These are phyloP conservation scores for Tridacna gigas DNA, from an alignment of 2,888 invertebrate species.

Conservation along the genomic window DNA sequence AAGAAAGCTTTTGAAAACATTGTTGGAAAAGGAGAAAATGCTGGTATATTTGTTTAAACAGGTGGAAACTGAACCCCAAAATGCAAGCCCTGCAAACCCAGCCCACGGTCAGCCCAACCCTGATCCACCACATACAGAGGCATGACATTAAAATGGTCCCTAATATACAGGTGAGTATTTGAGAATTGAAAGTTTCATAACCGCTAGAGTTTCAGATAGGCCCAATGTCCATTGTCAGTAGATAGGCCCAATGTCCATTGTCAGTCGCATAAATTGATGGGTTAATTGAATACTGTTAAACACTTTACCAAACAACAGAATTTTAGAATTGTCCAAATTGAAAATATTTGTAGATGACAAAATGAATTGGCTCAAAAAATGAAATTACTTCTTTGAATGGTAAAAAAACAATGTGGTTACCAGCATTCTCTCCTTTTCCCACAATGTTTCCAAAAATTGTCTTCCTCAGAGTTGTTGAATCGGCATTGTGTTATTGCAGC, in stretches of 20 bases:
- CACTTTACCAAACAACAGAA: not conserved
- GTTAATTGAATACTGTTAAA: not conserved
- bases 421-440: not conserved
- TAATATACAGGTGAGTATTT: slow-evolving; percentile 75
- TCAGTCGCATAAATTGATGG: too few relatives aligned
- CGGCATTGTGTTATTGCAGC: too few relatives aligned
- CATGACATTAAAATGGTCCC: slow-evolving; percentile 77
- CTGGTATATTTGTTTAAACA: too few relatives aligned
- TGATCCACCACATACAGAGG: slow-evolving; percentile 83
- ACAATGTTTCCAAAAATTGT: not conserved
- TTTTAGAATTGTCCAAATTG: not conserved
- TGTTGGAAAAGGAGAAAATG: too few relatives aligned
- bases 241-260: too few relatives aligned
- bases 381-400: too few relatives aligned
- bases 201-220: too few relatives aligned
- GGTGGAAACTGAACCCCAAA: slow-evolving; percentile 83
- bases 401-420: not conserved
- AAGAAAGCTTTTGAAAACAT: too few relatives aligned
- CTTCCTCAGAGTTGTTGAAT: too few relatives aligned
- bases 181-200: not conserved
- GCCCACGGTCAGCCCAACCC: slow-evolving; percentile 82
- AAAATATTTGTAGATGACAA: not conserved
- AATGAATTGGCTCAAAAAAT: too few relatives aligned
- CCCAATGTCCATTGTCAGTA: too few relatives aligned
- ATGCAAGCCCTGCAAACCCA: slow-evolving; percentile 81